Percentiles rank a stretch among this genome's conserved stretches.
Conservation (phyloP, 2,113 vertebrate genomes). For the Mellivora capensis region DNA sequence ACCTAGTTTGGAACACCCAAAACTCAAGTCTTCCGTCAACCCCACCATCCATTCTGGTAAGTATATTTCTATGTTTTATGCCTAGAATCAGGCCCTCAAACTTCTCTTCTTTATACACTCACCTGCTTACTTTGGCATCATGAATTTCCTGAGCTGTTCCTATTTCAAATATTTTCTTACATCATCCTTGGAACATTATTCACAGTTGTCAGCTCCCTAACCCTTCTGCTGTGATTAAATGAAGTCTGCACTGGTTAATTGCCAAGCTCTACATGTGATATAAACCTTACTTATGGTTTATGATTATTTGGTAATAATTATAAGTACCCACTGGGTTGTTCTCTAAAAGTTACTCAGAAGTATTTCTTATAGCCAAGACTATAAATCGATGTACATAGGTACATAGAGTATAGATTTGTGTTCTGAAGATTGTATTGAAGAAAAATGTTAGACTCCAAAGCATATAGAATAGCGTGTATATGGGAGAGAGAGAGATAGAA, state of each 20-base stretch:
- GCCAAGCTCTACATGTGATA: background rate
- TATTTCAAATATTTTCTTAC: constrained; percentile 32
- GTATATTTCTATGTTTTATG: constrained; percentile 55
- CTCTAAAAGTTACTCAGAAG: background rate
- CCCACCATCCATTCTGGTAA: constrained; percentile 70
- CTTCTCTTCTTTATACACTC: background rate
- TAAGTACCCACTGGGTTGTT: background rate
- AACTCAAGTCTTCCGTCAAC: constrained; percentile 70
- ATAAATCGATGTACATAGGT: background rate
- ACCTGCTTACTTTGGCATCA: constrained; percentile 32
- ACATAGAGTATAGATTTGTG: background rate
- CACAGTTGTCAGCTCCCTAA: constrained; percentile 42
- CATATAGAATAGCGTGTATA: background rate
- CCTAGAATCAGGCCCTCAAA: background rate
- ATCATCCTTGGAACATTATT: constrained; percentile 28
- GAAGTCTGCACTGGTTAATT: background rate
- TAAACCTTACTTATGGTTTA: background rate
- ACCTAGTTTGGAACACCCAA: constrained; percentile 74
- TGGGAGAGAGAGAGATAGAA: background rate
- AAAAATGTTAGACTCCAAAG: background rate
- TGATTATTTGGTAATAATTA: constrained; percentile 26
- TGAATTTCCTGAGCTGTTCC: background rate
- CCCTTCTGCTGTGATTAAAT: background rate
- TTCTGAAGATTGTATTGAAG: background rate
- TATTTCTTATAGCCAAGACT: background rate